phyloP scores from a whole-genome alignment of 23 tunicate genomes.

The Phallusia fumigata region DNA sequence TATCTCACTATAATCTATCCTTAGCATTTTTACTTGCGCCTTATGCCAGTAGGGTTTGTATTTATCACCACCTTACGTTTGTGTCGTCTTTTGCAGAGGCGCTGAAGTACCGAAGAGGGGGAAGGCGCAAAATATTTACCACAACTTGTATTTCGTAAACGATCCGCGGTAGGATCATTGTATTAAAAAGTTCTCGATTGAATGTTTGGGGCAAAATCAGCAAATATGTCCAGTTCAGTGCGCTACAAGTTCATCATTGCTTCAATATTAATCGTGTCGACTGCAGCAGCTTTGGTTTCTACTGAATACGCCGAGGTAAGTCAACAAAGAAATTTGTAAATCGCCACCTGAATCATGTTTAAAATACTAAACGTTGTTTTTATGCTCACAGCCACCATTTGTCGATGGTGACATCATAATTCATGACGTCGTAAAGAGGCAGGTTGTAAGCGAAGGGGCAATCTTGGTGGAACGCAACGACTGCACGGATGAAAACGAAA shows the following conservation, averaged over 20 bases:
- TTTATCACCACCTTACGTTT: too few relatives aligned
- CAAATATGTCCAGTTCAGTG: not conserved
- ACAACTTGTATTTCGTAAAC: not conserved
- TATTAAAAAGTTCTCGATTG: not conserved
- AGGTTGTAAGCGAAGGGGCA: not conserved
- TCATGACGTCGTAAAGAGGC: not conserved
- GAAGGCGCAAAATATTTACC: not conserved
- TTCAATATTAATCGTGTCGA: not conserved
- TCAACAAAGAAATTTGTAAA: too few relatives aligned
- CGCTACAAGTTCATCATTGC: not conserved
- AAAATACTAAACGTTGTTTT: too few relatives aligned
- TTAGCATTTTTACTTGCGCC: too few relatives aligned
- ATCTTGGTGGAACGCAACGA: not conserved
- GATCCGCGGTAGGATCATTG: not conserved
- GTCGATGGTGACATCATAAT: not conserved
- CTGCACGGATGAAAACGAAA: constrained; percentile 23
- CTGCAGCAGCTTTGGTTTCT: too few relatives aligned
- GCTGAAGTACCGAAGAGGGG: constrained; percentile 11
- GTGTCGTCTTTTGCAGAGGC: not conserved
- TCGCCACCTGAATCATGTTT: too few relatives aligned
- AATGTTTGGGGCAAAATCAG: not conserved
- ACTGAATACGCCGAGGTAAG: too few relatives aligned
- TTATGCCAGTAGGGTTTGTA: too few relatives aligned
- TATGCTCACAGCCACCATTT: not conserved
- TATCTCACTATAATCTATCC: too few relatives aligned